Percentiles rank a stretch among this genome's conserved stretches.
phyloP scores from a whole-genome alignment of 92 coral and sea anemone genomes.

The Phenganax marumi region DNA sequence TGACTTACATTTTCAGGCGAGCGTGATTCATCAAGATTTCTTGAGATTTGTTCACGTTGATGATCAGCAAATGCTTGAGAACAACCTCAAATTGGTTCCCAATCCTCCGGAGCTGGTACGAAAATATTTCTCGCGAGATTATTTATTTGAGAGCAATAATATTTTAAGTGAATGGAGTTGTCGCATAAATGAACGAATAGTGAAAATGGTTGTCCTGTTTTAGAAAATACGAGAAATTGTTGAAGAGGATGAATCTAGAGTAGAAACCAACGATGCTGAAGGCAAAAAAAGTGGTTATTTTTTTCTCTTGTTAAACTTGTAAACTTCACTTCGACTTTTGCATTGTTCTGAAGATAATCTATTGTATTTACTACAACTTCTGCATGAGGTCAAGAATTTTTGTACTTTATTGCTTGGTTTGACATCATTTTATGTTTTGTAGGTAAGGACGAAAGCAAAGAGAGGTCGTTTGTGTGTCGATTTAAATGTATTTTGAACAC shows the following conservation, averaged over 20 bases:
- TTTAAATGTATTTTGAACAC: conserved; percentile 97
- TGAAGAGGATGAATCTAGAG: conserved; percentile 7
- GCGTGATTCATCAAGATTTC: conserved; percentile 96
- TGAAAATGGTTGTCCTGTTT: background rate
- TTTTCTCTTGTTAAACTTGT: background rate
- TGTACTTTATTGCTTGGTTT: background rate
- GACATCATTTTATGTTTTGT: background rate
- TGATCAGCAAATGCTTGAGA: conserved; percentile 75
- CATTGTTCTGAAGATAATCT: background rate
- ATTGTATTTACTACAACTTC: no score
- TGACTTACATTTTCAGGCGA: conserved; percentile 63
- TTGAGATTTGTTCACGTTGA: conserved; percentile 93
- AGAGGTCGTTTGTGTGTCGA: conserved; percentile 83
- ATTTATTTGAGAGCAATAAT: background rate
- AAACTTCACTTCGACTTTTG: background rate
- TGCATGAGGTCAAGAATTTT: no score
- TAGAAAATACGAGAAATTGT: conserved; percentile 31
- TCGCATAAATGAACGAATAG: background rate
- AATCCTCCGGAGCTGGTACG: conserved; percentile 40
- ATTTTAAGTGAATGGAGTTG: background rate
- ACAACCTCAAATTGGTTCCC: conserved; percentile 71
- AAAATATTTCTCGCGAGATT: background rate
- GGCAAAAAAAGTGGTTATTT: background rate
- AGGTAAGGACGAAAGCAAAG: conserved; percentile 62
- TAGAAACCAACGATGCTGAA: conserved; percentile 7